Conservation (phyloP, 2,113 vertebrate genomes). For the Mormyrus lacerda region DNA sequence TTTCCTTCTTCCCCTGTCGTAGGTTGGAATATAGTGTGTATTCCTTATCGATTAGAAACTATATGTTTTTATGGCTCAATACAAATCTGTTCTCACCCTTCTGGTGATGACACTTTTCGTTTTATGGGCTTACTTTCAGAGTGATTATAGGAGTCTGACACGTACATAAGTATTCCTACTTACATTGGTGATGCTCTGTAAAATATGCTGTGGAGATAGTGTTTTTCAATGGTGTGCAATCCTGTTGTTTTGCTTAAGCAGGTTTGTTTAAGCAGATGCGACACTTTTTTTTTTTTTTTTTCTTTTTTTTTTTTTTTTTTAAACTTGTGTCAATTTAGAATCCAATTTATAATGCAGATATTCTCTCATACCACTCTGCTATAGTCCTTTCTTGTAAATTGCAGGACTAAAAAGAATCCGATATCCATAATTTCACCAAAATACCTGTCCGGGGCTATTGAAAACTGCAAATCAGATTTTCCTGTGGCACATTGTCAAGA, state of each 20-base stretch:
- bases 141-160: neutral
- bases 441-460: neutral
- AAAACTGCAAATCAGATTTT: neutral
- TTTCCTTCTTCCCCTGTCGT: too few relatives aligned
- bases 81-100: neutral
- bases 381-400: neutral
- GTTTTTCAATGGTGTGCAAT: neutral
- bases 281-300: neutral
- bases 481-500: neutral
- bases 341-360: too few relatives aligned
- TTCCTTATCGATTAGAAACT: neutral
- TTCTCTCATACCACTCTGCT: neutral
- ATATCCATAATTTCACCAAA: neutral
- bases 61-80: neutral
- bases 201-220: neutral
- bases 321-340: neutral
- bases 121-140: neutral
- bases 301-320: neutral
- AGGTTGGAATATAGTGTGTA: neutral
- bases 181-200: neutral
- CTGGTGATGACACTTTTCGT: neutral
- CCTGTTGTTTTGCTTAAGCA: neutral
- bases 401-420: neutral
- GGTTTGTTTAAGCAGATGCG: neutral
- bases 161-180: neutral